phyloP scores from a whole-genome alignment of 2,113 vertebrate genomes.

The Chiloscyllium plagiosum region DNA sequence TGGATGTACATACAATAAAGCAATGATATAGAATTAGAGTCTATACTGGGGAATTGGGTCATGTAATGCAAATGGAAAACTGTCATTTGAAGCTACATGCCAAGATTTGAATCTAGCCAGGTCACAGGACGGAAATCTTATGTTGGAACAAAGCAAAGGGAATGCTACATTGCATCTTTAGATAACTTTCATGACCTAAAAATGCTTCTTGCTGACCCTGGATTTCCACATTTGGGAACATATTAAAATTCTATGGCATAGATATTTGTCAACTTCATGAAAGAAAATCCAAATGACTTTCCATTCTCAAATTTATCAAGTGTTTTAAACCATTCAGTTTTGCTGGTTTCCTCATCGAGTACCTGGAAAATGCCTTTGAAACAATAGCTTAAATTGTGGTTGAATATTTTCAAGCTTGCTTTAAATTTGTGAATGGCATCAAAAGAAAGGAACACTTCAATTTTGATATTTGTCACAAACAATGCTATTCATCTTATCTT shows the following conservation, averaged over 20 bases:
- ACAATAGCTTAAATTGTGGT: neutral
- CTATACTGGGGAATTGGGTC: neutral
- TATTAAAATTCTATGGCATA: neutral
- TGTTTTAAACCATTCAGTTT: neutral
- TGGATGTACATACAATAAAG: neutral
- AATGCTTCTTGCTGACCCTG: neutral
- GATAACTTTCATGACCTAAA: neutral
- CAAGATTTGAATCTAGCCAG: neutral
- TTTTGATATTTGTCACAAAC: neutral
- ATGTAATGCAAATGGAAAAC: neutral
- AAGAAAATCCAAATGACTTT: neutral
- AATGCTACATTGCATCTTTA: neutral
- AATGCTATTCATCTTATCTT: no score
- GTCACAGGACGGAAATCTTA: neutral
- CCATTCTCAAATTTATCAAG: no score
- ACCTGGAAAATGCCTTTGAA: neutral
- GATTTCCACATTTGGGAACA: neutral
- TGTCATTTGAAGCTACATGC: neutral
- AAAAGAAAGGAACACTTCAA: neutral
- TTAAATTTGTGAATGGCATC: neutral
- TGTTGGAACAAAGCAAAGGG: neutral
- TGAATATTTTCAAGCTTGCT: neutral
- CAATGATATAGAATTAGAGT: neutral
- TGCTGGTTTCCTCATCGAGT: neutral
- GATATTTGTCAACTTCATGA: neutral